A percentile compares a stretch with the other conserved stretches of the same genome.
phyloP scores from a whole-genome alignment of 2,888 invertebrate genomes.

The Onthophagus sagittarius region DNA sequence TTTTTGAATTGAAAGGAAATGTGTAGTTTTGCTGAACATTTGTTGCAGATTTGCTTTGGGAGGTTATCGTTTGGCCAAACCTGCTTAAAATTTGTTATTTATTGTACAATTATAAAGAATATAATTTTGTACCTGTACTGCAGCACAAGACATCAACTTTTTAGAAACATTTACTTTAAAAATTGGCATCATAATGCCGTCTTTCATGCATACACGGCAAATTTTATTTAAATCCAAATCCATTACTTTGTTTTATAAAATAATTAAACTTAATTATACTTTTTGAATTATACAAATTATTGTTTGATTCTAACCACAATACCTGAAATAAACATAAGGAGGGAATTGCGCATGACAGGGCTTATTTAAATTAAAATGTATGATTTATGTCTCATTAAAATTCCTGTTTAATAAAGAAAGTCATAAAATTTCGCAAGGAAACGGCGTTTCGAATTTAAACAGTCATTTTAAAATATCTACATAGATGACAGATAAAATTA shows the following conservation, averaged over 20 bases:
- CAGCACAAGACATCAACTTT: constrained; percentile 50
- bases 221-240: constrained; percentile 46
- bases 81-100: constrained; percentile 31
- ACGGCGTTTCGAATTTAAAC: no score
- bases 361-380: background rate
- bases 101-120: background rate
- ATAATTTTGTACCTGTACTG: constrained; percentile 43
- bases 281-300: background rate
- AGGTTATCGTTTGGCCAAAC: constrained; percentile 51
- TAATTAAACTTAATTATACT: background rate
- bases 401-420: background rate
- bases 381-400: background rate
- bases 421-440: background rate
- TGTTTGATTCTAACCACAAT: background rate
- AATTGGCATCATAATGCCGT: constrained; percentile 48
- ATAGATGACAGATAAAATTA: background rate
- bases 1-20: constrained; percentile 51
- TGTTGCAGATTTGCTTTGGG: constrained; percentile 49
- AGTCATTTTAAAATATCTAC: background rate
- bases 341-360: background rate
- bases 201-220: constrained; percentile 47
- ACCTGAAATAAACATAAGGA: background rate
- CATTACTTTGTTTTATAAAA: constrained; percentile 26
- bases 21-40: constrained; percentile 49
- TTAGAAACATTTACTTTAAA: constrained; percentile 50